A percentile compares a stretch with the other conserved stretches of the same genome.
These are phyloP conservation scores for Tachina lurida DNA, from an alignment of 2,888 invertebrate genomes.

Conservation along the genomic window DNA sequence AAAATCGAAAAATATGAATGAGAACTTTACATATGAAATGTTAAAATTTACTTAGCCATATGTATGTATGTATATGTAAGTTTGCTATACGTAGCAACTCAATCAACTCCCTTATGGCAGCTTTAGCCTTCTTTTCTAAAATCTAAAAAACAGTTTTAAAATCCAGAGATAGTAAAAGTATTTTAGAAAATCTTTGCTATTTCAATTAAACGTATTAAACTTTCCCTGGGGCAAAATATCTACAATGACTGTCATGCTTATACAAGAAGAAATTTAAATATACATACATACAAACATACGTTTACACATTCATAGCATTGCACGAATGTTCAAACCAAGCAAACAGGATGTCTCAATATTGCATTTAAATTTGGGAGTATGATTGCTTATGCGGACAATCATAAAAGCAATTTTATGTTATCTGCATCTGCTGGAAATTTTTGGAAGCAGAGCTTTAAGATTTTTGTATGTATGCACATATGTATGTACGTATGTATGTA, in stretches of 20 bases:
- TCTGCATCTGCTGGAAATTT: too few relatives aligned
- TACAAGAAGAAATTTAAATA: background rate
- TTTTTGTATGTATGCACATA: too few relatives aligned
- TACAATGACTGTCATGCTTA: background rate
- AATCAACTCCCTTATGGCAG: background rate
- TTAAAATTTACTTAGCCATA: background rate
- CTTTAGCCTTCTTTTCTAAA: background rate
- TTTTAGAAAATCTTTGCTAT: conserved; percentile 59
- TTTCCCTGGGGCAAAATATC: conserved; percentile 45
- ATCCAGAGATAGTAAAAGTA: conserved; percentile 35
- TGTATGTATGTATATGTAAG: background rate
- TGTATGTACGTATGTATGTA: too few relatives aligned
- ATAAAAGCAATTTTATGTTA: too few relatives aligned
- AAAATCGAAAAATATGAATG: conserved; percentile 33
- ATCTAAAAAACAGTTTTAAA: background rate
- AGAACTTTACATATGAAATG: background rate
- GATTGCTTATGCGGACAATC: background rate
- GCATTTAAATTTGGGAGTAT: background rate
- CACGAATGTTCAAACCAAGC: background rate
- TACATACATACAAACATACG: background rate
- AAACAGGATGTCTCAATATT: conserved; percentile 9
- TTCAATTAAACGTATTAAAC: conserved; percentile 68
- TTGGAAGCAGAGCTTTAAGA: too few relatives aligned
- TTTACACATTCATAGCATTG: background rate
- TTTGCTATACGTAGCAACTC: background rate